phyloP scores from a whole-genome alignment of 2,888 invertebrate species.

The Eupithecia insigniata region DNA sequence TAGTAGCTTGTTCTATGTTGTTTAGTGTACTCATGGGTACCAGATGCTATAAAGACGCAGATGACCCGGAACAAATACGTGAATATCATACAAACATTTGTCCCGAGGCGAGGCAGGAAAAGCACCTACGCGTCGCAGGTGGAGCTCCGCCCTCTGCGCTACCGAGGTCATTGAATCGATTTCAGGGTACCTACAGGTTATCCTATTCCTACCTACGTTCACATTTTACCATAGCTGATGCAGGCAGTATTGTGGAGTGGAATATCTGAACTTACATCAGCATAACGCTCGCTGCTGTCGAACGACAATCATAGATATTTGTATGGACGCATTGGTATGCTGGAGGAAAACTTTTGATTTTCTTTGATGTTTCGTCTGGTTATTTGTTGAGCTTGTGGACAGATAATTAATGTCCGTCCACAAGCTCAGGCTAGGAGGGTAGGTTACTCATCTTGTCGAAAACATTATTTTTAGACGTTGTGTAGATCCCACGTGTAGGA shows the following conservation, averaged over 20 bases:
- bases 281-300: conserved; percentile 1
- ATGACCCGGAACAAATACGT: neutral
- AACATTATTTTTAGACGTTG: neutral
- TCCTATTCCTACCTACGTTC: neutral
- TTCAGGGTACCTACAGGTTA: neutral
- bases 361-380: neutral
- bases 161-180: neutral
- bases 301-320: neutral
- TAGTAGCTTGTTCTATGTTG: too few species aligned
- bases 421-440: too few species aligned
- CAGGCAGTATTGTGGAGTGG: neutral
- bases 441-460: neutral
- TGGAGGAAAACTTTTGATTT: neutral
- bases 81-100: neutral
- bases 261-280: conserved; percentile 11
- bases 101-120: neutral
- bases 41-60: too few species aligned
- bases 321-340: neutral
- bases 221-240: neutral
- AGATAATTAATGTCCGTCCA: neutral
- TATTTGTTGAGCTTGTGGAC: too few species aligned
- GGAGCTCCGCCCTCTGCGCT: neutral
- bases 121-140: neutral
- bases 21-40: too few species aligned
- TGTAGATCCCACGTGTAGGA: too few species aligned